These are phyloP conservation scores for Hoplodrina ambigua DNA, from an alignment of 2,888 invertebrate species.

Conservation along the genomic window DNA sequence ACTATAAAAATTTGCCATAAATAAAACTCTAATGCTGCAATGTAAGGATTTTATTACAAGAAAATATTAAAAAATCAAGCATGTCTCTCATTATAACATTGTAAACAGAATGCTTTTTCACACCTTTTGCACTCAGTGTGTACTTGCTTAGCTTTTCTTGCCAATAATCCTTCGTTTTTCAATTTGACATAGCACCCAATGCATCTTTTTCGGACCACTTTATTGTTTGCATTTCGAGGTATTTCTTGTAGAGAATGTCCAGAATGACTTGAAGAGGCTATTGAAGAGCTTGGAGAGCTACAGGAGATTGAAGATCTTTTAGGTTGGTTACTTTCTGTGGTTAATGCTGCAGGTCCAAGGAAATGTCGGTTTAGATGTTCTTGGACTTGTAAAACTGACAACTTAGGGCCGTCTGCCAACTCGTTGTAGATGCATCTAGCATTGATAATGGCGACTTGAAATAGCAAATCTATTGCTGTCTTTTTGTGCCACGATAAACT, in stretches of 20 bases:
- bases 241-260: conserved; percentile 47
- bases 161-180: conserved; percentile 46
- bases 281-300: too few relatives aligned
- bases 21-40: too few relatives aligned
- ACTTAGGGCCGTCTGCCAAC: conserved; percentile 24
- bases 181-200: conserved; percentile 57
- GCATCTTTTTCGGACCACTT: conserved; percentile 49
- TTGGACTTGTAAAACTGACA: conserved; percentile 53
- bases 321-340: conserved; percentile 43
- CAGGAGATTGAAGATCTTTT: conserved; percentile 39
- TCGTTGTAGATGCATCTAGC: conserved; percentile 48
- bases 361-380: conserved; percentile 46
- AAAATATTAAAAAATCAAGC: too few relatives aligned
- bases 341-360: conserved; percentile 38
- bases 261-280: conserved; percentile 20
- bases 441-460: conserved; percentile 40
- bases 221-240: conserved; percentile 39
- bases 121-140: conserved; percentile 54
- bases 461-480: conserved; percentile 42
- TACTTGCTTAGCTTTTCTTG: conserved; percentile 53
- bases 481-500: conserved; percentile 55
- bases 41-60: too few relatives aligned
- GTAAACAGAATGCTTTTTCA: conserved; percentile 49
- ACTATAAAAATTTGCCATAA: too few relatives aligned
- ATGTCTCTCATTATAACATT: conserved; percentile 49